A percentile compares a stretch with the other conserved stretches of the same genome.
phyloP scores from a whole-genome alignment of 2,113 vertebrate species.

The Elephantulus edwardii region DNA sequence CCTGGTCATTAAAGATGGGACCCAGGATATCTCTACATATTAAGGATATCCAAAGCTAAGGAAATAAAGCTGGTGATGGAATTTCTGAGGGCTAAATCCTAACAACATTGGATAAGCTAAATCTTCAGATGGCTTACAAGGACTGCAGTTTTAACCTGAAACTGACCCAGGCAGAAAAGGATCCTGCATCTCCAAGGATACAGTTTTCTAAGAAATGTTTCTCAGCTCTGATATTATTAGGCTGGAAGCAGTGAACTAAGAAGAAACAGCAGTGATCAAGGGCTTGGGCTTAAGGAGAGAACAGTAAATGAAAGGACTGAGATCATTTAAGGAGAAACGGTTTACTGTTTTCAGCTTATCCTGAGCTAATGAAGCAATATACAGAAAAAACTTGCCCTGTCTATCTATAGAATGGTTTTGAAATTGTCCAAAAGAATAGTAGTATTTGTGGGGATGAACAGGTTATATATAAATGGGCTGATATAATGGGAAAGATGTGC shows the following conservation, averaged over 20 bases:
- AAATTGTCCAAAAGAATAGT: conserved; percentile 1
- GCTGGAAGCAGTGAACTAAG: background rate
- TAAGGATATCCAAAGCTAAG: background rate
- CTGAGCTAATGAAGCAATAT: conserved; percentile 8
- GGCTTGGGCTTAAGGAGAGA: conserved; percentile 27
- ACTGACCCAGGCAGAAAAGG: background rate
- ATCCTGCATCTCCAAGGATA: background rate
- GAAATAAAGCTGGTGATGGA: background rate
- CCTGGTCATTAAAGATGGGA: background rate
- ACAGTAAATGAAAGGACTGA: background rate
- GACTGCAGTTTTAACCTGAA: background rate
- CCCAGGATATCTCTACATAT: background rate
- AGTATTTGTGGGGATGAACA: background rate
- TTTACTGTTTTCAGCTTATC: background rate
- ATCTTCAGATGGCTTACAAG: background rate
- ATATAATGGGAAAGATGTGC: background rate
- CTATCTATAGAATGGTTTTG: background rate
- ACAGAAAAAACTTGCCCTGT: background rate
- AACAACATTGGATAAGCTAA: background rate
- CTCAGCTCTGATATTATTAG: background rate
- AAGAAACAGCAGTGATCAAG: background rate
- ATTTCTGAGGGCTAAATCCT: background rate
- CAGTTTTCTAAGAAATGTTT: background rate
- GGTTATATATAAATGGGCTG: conserved; percentile 17
- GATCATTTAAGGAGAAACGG: background rate